Evolutionary conservation across 2,797 vertebrate genomes (phyloP), one percentile per base, ranked within the genome.

Genomic region (Morus bassanus): DNA sequence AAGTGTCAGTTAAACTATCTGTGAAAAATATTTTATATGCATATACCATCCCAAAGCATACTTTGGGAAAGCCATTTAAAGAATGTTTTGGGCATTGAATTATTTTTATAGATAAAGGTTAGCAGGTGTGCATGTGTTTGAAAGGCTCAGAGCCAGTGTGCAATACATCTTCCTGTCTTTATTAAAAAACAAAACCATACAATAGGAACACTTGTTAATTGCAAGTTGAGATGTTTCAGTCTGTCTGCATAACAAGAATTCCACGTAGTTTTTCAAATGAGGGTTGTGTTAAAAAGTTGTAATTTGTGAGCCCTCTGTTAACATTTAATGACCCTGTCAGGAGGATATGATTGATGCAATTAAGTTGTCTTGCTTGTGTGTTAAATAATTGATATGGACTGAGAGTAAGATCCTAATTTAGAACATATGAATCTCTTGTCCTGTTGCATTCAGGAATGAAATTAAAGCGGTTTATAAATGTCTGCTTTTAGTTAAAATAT

Each of bases 351-450:
- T 98, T 97, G 97, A 98, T 98, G 98, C 98, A 98, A 98, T 98
- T 98, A 98, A 98, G 97, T 97, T 98, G 98, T 98, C 98, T 98
- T 98, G 97, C 98, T 98, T 98, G 98, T 98, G 98, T 98, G 98
- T 98, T 98, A 97, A 98, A 98, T 98, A 98, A 99, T 98, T 98
- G 98, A 98, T 98, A 98, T 96, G 97, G 98, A 98, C 98, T 98
- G 98, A 97, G 96, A 98, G 98, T 98, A 98, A 94, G 98, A 98
- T 97, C 96, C 98, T 99, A 98, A 99, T 98, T 98, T 97, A 93
- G 98, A 98, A 98, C 98, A 99, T 97, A 98, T 98, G 98, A 98
- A 97, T 98, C 97, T 97, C 98, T 97, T 98, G 98, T 98, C 98
- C 97, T 97, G 96, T 97, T 98, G 97, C 95, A 95, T 98, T 98